Evolutionary conservation across 2,888 invertebrate species (phyloP).

Genomic region (Drosophila sordidula): DNA sequence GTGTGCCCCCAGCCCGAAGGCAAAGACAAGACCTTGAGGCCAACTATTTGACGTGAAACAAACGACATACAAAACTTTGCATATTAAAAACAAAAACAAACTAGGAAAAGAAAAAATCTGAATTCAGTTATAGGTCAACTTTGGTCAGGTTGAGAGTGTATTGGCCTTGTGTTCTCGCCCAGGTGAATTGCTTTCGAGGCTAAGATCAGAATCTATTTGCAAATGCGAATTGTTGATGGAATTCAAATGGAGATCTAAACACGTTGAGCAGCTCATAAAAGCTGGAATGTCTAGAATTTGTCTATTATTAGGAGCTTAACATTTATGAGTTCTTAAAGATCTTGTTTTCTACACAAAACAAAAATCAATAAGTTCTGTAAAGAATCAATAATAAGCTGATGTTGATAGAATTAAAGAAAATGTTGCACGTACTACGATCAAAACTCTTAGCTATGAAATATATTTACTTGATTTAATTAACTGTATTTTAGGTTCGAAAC

Average conservation of each 20-base stretch:
- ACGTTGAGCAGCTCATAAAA: constrained; percentile 4
- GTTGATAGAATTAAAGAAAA: too few species aligned
- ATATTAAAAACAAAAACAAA: constrained; percentile 40
- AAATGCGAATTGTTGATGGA: constrained; percentile 11
- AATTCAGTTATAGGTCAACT: constrained; percentile 72
- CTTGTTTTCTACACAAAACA: not conserved
- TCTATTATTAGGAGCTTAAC: not conserved
- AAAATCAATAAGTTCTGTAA: not conserved
- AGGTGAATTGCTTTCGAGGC: constrained; percentile 20
- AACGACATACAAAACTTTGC: constrained; percentile 24
- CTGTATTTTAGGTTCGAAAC: too few species aligned
- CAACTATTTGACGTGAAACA: constrained; percentile 43
- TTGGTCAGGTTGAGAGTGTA: constrained; percentile 63
- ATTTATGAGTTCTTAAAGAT: not conserved
- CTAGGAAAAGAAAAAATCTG: constrained; percentile 10
- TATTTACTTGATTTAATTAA: too few species aligned
- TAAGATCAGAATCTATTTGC: constrained; percentile 17
- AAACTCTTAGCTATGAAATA: too few species aligned
- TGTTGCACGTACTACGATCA: too few species aligned
- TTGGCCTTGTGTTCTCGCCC: constrained; percentile 66
- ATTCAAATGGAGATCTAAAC: constrained; percentile 4
- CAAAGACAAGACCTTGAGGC: constrained; percentile 66
- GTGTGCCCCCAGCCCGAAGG: constrained; percentile 60
- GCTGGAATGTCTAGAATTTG: constrained; percentile 7
- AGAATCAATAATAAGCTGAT: too few species aligned